Evolutionary conservation across 2,888 invertebrate species (phyloP).

Genomic region (Galerucella nymphaeae): DNA sequence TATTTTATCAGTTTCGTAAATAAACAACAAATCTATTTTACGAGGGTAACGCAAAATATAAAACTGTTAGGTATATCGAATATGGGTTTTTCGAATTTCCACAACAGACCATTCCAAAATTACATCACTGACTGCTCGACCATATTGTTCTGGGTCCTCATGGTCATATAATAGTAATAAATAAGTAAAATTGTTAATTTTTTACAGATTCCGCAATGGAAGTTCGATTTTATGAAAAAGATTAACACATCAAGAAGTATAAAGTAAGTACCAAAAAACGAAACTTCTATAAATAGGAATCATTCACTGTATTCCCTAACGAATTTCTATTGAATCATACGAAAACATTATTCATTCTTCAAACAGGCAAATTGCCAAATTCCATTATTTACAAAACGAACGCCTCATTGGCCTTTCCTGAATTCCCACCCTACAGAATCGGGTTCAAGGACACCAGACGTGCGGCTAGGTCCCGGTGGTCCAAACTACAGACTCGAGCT

Average conservation of each 20-base stretch:
- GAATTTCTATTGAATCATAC: conserved; percentile 1
- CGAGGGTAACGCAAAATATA: not conserved
- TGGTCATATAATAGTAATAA: too few species aligned
- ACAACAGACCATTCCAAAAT: too few species aligned
- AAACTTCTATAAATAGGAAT: not conserved
- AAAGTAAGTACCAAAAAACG: not conserved
- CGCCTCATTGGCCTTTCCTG: not conserved
- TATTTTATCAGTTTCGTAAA: not conserved
- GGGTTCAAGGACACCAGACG: conserved; percentile 17
- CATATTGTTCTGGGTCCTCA: too few species aligned
- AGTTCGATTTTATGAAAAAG: conserved; percentile 6
- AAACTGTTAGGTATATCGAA: too few species aligned
- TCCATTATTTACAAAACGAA: not conserved
- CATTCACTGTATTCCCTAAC: not conserved
- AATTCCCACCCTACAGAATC: not conserved
- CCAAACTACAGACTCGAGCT: not conserved
- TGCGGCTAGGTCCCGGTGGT: too few species aligned
- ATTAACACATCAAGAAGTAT: not conserved
- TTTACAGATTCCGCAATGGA: conserved; percentile 10
- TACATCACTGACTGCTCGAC: too few species aligned
- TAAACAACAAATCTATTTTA: not conserved
- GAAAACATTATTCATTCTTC: not conserved
- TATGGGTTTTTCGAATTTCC: not conserved
- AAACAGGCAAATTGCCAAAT: conserved; percentile 1
- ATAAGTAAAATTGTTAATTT: too few species aligned